These are phyloP conservation scores for Electrona antarctica DNA, from an alignment of 2,113 vertebrate species.

Conservation along the genomic window DNA sequence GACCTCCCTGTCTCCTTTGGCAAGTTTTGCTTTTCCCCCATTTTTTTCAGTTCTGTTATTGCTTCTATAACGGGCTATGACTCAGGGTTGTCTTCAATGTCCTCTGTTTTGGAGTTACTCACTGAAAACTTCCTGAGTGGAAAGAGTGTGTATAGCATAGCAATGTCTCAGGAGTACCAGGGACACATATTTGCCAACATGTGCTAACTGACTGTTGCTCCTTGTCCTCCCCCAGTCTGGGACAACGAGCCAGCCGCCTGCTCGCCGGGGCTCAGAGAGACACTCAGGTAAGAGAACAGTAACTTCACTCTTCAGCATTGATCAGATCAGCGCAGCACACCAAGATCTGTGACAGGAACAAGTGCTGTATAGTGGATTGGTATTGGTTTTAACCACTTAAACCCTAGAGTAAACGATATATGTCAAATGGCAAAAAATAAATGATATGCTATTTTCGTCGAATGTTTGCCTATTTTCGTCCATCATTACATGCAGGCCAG, in stretches of 20 bases:
- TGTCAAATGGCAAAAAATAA: too few species aligned
- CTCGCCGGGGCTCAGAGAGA: slow-evolving; percentile 42
- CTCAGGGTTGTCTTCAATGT: slow-evolving; percentile 44
- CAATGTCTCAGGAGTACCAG: slow-evolving; percentile 12
- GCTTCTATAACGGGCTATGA: slow-evolving; percentile 44
- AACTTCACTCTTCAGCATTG: not conserved
- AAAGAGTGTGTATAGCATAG: slow-evolving; percentile 47
- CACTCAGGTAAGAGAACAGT: slow-evolving; percentile 65
- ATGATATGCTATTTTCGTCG: not conserved
- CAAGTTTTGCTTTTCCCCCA: slow-evolving; percentile 23
- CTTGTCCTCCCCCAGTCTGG: slow-evolving; percentile 54
- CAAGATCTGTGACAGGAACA: too few species aligned
- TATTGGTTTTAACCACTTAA: not conserved
- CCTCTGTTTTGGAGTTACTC: slow-evolving; percentile 52
- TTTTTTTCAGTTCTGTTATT: slow-evolving; percentile 25
- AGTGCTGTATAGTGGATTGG: not conserved
- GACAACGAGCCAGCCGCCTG: slow-evolving; percentile 59
- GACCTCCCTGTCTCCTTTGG: slow-evolving; percentile 2
- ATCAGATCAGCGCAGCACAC: not conserved
- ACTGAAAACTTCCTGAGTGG: slow-evolving; percentile 57
- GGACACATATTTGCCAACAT: slow-evolving; percentile 23
- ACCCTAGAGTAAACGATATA: not conserved
- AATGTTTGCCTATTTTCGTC: too few species aligned
- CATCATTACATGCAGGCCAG: too few species aligned
- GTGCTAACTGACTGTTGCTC: slow-evolving; percentile 22